A percentile compares a stretch with the other conserved stretches of the same genome.
Evolutionary conservation across 2,888 invertebrate species (phyloP).

Genomic region (Dioctria rufipes): DNA sequence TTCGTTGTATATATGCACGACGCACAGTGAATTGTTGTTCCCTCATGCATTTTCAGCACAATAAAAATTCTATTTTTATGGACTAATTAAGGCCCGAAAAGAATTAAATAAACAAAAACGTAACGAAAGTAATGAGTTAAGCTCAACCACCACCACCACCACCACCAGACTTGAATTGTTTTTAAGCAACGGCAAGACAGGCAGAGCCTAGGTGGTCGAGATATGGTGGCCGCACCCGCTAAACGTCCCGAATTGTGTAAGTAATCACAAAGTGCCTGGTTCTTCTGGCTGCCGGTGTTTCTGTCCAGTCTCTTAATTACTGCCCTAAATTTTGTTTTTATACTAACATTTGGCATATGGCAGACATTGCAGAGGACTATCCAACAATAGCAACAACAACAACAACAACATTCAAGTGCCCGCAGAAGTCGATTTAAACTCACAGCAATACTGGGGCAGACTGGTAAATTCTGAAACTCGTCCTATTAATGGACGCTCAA

Average conservation of each 20-base stretch:
- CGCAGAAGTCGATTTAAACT: too few species aligned
- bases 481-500: too few species aligned
- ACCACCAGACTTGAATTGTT: constrained; percentile 14
- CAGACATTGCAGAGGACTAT: not conserved
- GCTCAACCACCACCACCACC: not conserved
- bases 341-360: constrained; percentile 46
- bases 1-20: not conserved
- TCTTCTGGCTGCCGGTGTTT: constrained; percentile 40
- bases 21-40: constrained; percentile 48
- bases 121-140: constrained; percentile 33
- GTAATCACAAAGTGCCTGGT: constrained; percentile 26
- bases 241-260: constrained; percentile 31
- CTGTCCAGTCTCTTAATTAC: constrained; percentile 52
- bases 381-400: too few species aligned
- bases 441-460: too few species aligned
- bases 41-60: constrained; percentile 46
- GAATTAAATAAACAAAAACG: constrained; percentile 53
- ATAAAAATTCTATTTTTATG: constrained; percentile 57
- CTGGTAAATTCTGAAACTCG: too few species aligned
- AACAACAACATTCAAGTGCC: too few species aligned
- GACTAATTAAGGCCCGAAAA: constrained; percentile 57
- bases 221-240: constrained; percentile 10
- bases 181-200: not conserved
- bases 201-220: constrained; percentile 31
- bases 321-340: constrained; percentile 43